These are phyloP conservation scores for Ctenomys sociabilis DNA, from an alignment of 2,113 vertebrate genomes.

Conservation along the genomic window DNA sequence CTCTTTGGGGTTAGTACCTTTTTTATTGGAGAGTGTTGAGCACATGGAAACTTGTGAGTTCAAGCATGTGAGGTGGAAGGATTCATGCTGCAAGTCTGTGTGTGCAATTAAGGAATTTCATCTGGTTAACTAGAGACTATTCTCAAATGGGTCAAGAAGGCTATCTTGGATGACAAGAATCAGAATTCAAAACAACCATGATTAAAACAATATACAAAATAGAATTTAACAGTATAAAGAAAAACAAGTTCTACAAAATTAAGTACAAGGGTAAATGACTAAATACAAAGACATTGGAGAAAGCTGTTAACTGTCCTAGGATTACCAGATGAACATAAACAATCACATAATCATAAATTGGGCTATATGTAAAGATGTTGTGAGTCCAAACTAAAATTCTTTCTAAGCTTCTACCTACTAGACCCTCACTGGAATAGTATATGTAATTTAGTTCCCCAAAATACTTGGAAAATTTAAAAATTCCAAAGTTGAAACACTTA, in stretches of 20 bases:
- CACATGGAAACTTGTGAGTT: neutral
- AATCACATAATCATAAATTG: slow-evolving; percentile 6
- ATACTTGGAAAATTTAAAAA: slow-evolving; percentile 32
- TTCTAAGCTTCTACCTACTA: slow-evolving; percentile 38
- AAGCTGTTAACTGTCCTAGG: neutral
- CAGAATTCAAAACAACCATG: slow-evolving; percentile 61
- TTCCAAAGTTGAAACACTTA: slow-evolving; percentile 49
- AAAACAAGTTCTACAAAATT: slow-evolving; percentile 69
- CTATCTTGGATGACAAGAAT: slow-evolving; percentile 43
- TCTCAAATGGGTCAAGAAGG: slow-evolving; percentile 29
- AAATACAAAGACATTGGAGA: slow-evolving; percentile 32
- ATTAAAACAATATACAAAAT: slow-evolving; percentile 45
- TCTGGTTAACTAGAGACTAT: slow-evolving; percentile 26
- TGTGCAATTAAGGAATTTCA: neutral
- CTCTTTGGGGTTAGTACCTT: slow-evolving; percentile 12
- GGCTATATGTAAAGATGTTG: neutral
- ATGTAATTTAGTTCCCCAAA: slow-evolving; percentile 34
- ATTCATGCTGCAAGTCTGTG: slow-evolving; percentile 47
- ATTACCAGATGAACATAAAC: slow-evolving; percentile 41
- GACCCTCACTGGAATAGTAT: slow-evolving; percentile 41
- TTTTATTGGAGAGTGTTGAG: slow-evolving; percentile 8
- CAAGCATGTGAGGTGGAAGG: slow-evolving; percentile 1
- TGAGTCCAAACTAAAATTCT: slow-evolving; percentile 52
- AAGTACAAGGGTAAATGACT: slow-evolving; percentile 25
- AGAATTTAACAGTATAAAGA: slow-evolving; percentile 56